Percentiles rank a stretch among this genome's conserved stretches.
phyloP scores from a whole-genome alignment of 64 coral and sea anemone genomes.

The Stichodactyla helianthus region DNA sequence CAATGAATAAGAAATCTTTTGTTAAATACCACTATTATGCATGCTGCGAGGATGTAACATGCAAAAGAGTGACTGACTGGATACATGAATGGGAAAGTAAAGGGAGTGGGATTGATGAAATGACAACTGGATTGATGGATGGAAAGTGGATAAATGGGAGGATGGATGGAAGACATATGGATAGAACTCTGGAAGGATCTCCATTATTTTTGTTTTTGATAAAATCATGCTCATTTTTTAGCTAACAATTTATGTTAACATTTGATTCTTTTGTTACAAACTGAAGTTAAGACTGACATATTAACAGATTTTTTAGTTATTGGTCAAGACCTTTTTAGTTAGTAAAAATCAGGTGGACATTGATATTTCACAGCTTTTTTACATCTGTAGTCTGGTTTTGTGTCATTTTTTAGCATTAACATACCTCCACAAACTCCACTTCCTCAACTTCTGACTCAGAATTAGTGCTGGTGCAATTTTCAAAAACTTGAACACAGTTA shows the following conservation, averaged over 20 bases:
- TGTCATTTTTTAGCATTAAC: not conserved
- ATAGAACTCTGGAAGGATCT: not conserved
- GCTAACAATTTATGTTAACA: too few species aligned
- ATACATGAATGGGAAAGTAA: too few species aligned
- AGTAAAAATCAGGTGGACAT: too few species aligned
- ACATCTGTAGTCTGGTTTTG: too few species aligned
- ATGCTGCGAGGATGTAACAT: not conserved
- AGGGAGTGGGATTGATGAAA: not conserved
- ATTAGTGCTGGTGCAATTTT: not conserved
- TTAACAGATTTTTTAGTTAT: too few species aligned
- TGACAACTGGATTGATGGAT: not conserved
- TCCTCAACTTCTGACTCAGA: conserved; percentile 5
- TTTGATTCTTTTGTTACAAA: too few species aligned
- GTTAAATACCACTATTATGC: too few species aligned
- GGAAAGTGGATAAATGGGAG: not conserved
- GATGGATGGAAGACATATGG: not conserved
- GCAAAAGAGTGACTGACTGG: not conserved
- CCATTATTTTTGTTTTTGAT: not conserved
- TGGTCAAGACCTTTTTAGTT: too few species aligned
- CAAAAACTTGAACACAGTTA: conserved; percentile 14
- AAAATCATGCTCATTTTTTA: too few species aligned
- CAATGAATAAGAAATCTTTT: too few species aligned
- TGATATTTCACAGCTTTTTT: too few species aligned
- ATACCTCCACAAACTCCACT: not conserved
- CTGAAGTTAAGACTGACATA: too few species aligned